Evolutionary conservation across 2,888 invertebrate species (phyloP), one percentile per base, ranked within the genome.

Genomic region (Phyto melanocephala): DNA sequence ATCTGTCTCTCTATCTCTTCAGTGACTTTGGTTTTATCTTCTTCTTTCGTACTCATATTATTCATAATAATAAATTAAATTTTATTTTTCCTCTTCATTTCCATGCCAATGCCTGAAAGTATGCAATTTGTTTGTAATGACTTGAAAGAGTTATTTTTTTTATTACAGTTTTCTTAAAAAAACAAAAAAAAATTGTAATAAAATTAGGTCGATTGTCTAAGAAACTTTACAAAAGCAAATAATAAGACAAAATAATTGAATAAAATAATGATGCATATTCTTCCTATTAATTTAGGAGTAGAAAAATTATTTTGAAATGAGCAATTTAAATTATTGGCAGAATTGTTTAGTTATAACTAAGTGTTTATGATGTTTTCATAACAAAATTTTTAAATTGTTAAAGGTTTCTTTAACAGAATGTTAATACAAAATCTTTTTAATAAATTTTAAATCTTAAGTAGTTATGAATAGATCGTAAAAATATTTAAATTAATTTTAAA

Each of bases 21-120:
- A n/a, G 28, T 56, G 47, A 62, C 68, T 72, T 58, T 65, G 10
- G 58, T 78, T 77, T 22, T 35, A 62, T 68, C 58, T 65, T 10
- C 58, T 78, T 77, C 33, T 35, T 35, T 35, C 42, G 13, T 17
- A 13, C 28, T 37, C 15, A 35, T 17, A 10, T 37, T 78, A 86
- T 88, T 87, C 87, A 86, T 86, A 87, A 88, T 88, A 89, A 88
- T 88, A 88, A 88, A 88, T 88, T 88, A 85, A 86, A 88, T 88
- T 88, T 58, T 76, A 52, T 74, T 40, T 68, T 33, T 17, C 17
- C 40, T 8, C 15, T 62, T 50, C 67, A 60, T 67, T 87, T 87
- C 88, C 85, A 86, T 86, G 86, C 86, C 87, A 88, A 76, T 87
- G 87, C 85, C 74, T 74, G 13, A 78, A 78, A 78, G 72, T 76